phyloP scores from a whole-genome alignment of 2,797 vertebrate species.

The Hippopotamyrus pictus region DNA sequence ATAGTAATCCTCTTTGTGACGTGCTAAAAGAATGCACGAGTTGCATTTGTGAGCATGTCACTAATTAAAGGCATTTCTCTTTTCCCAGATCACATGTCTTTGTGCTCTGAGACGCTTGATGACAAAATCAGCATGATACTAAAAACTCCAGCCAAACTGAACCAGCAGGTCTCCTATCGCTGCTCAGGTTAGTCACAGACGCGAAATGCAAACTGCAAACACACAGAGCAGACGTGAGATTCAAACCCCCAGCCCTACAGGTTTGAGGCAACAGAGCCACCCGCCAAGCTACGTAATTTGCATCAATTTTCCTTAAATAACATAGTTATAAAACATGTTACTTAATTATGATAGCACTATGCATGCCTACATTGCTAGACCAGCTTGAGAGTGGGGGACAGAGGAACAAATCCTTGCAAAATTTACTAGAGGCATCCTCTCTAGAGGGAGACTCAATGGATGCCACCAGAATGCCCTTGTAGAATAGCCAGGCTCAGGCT shows the following conservation, averaged over 20 bases:
- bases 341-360: not conserved
- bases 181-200: conserved; percentile 31
- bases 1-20: not conserved
- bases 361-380: not conserved
- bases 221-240: not conserved
- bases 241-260: not conserved
- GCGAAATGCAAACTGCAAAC: not conserved
- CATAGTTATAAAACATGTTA: not conserved
- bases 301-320: not conserved
- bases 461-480: not conserved
- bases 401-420: not conserved
- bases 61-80: conserved; percentile 1
- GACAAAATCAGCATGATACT: conserved; percentile 32
- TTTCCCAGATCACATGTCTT: conserved; percentile 38
- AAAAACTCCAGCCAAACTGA: conserved; percentile 14
- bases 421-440: not conserved
- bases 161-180: conserved; percentile 18
- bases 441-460: not conserved
- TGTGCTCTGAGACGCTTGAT: conserved; percentile 41
- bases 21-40: not conserved
- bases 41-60: not conserved
- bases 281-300: not conserved
- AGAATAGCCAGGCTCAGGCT: not conserved
- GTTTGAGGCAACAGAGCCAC: not conserved
- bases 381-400: not conserved